phyloP scores from a whole-genome alignment of 2,113 vertebrate genomes.

The Oncorhynchus kisutch region DNA sequence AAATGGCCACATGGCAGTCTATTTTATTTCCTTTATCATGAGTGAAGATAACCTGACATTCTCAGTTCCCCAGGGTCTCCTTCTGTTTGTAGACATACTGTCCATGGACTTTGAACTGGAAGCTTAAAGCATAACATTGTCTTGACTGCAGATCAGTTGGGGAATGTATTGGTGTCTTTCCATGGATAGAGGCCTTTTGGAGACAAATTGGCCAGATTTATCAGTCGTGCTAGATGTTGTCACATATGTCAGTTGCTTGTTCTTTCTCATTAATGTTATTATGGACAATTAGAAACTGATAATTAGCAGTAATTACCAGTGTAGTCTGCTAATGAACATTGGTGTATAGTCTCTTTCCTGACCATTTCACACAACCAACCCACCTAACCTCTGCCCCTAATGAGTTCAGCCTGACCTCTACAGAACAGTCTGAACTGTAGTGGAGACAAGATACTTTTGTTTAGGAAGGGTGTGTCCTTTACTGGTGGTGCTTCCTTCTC shows the following conservation, averaged over 20 bases:
- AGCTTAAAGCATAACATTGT: not conserved
- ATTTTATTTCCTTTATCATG: not conserved
- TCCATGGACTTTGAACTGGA: conserved; percentile 43
- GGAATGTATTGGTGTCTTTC: no score
- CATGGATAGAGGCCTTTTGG: no score
- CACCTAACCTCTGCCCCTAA: not conserved
- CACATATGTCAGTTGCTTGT: no score
- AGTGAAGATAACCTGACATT: conserved; percentile 36
- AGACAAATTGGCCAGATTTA: no score
- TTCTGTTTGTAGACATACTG: conserved; percentile 23
- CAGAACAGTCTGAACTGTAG: conserved; percentile 27
- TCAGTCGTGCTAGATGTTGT: no score
- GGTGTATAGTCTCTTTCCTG: no score
- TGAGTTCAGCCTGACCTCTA: conserved; percentile 32
- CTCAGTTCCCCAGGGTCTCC: not conserved
- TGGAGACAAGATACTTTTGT: conserved; percentile 64
- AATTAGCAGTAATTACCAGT: no score
- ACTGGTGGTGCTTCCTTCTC: conserved; percentile 50
- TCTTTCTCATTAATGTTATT: no score
- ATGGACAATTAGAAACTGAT: no score
- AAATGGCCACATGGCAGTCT: conserved; percentile 18
- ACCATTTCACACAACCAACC: not conserved
- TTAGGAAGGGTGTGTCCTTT: conserved; percentile 73
- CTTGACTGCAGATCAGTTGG: no score
- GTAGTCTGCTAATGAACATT: no score